Conservation (phyloP, 92 coral and sea anemone species). For the Paramuricea clavata region DNA sequence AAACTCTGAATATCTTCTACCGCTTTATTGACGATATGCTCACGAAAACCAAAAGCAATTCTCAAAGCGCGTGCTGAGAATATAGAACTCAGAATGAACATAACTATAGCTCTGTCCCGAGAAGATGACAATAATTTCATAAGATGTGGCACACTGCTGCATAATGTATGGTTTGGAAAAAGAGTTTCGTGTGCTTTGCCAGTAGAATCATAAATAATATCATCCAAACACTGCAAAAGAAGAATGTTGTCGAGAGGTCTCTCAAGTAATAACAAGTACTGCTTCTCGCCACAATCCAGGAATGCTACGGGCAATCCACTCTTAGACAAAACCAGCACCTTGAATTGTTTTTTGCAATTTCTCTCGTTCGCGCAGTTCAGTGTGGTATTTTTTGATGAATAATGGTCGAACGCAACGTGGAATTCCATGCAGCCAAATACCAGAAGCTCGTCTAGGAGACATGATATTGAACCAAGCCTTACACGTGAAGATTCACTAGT, state of each 20-base stretch:
- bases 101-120: conserved; percentile 36
- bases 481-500: not conserved
- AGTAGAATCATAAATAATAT: not conserved
- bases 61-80: conserved; percentile 34
- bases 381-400: conserved; percentile 14
- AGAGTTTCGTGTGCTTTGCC: not conserved
- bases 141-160: conserved; percentile 6
- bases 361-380: not conserved
- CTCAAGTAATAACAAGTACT: conserved; percentile 34
- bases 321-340: conserved; percentile 39
- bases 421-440: conserved; percentile 12
- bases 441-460: conserved; percentile 49
- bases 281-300: conserved; percentile 34
- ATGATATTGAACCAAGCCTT: conserved; percentile 23
- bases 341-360: conserved; percentile 28
- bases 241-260: not conserved
- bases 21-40: not conserved
- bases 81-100: conserved; percentile 34
- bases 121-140: conserved; percentile 18
- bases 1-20: not conserved
- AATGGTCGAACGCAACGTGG: conserved; percentile 35
- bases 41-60: conserved; percentile 12
- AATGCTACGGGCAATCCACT: conserved; percentile 50
- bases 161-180: not conserved
- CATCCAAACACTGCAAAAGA: not conserved